Evolutionary conservation across 2,113 vertebrate species (phyloP), one percentile per base, ranked within the genome.

Genomic region (human (Homo sapiens)): DNA sequence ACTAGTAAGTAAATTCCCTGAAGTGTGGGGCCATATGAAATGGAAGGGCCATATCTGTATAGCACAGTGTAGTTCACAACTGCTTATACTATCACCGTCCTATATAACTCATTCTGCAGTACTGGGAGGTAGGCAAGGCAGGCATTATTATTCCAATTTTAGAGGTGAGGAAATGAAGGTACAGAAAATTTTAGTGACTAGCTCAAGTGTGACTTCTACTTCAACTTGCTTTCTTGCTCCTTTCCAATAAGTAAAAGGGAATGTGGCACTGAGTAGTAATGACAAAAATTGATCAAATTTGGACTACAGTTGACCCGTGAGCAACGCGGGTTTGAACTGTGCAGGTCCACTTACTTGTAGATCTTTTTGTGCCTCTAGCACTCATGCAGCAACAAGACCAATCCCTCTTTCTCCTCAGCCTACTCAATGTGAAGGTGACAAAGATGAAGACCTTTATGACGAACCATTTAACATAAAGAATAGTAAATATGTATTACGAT

Each of bases 231-330:
- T 90, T 79, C 73, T 52, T 25, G 80, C 27, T 48, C 86, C 94
- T 95, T 94, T 90, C 92, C 81, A 40, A 91, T 87, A 87, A 82
- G 75, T n/a, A 87, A 93, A 7, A 9, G 25, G 13, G 50, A 70
- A 90, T 75, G 16, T 73, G 50, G 50, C n/a, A 90, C 50, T 83
- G 57, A 97, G 68, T 48, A 52, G 13, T 45, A 52, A 20, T 72
- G 32, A 94, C 14, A 78, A 82, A 87, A 78, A 57, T n/a, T 10
- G 43, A 86, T 86, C 40, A 87, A 70, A 94, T 52, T 22, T 92
- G 52, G 61, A 88, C 43, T 68, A 48, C 30, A 57, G 14, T 1
- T 32, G 43, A 32, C 75, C 43, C 27, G 5, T 30, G 43, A 48
- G 45, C 12, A 76, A 45, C 75, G 16, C 17, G 43, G 43, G 43